These are phyloP conservation scores for Synanthedon formicaeformis DNA, from an alignment of 2,888 invertebrate species.

Conservation along the genomic window DNA sequence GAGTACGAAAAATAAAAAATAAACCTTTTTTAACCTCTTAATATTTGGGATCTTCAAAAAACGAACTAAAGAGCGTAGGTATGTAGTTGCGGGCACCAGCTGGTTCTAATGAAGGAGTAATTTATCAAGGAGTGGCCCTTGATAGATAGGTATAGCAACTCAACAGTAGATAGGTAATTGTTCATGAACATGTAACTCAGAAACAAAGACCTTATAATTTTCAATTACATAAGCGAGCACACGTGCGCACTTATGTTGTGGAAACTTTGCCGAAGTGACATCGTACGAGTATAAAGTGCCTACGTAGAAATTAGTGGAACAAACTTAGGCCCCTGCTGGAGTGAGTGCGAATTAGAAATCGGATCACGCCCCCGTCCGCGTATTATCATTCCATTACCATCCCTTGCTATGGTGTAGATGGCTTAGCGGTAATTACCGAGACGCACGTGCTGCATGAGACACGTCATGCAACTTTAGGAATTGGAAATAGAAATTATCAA, in stretches of 20 bases:
- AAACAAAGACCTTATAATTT: not conserved
- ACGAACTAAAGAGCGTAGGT: too few relatives aligned
- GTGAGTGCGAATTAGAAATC: constrained; percentile 22
- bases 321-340: constrained; percentile 1
- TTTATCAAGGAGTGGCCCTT: too few relatives aligned
- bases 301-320: constrained; percentile 17
- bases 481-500: too few relatives aligned
- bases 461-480: not conserved
- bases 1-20: too few relatives aligned
- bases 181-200: not conserved
- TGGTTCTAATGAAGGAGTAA: too few relatives aligned
- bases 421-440: constrained; percentile 30
- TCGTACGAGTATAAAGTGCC: constrained; percentile 9
- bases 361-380: constrained; percentile 32
- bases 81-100: too few relatives aligned
- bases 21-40: too few relatives aligned
- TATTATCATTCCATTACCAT: constrained; percentile 51
- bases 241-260: not conserved
- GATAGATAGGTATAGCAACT: too few relatives aligned
- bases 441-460: constrained; percentile 6
- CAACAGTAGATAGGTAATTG: too few relatives aligned
- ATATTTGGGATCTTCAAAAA: too few relatives aligned
- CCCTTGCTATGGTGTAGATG: constrained; percentile 23
- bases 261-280: constrained; percentile 16
- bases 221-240: not conserved